Base-by-base conservation (phyloP, 2,888 invertebrate species). In the Athalia cordata region DNA sequence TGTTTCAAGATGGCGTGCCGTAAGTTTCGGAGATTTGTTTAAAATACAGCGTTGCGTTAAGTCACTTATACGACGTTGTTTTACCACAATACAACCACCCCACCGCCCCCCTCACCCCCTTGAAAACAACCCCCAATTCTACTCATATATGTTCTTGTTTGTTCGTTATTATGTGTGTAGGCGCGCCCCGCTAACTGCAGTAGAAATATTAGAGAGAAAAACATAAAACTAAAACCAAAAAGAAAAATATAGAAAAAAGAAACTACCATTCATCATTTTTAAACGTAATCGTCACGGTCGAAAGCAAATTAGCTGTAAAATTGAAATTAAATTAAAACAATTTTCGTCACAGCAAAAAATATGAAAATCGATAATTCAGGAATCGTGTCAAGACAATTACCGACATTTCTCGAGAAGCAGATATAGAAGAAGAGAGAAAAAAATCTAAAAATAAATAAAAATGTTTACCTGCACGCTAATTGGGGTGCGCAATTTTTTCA, bases 61-160 rank as follows among this genome's bases (percentile, higher is more conserved):
- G 90, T 90, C 89, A 89, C 89, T 90, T 90, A 29, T 29, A 90
- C 86, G 85, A 85, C 85, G 86, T 90, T 90, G 86, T 86, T 90
- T 89, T 85, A 82, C 88, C 89, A 89, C 89, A 89, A 90, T 89
- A 90, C 89, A 88, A 88, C 82, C 81, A 82, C 81, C 84, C 79
- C 84, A 85, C 82, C 84, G 81, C 80, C 77, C 83, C 83, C 82
- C 84, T 81, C 82, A 83, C 80, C 80, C 77, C 83, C 82, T 84
- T 81, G 79, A 72, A 77, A 77, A 67, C 77, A 80, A 82, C 79
- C 78, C 70, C 67, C 50, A 75, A 75, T 75, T 75, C 59, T 62
- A 75, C 52, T 50, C 64, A 75, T 75, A 29, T 29, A 75, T 45
- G 75, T 75, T 75, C 75, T 75, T 75, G 75, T 75, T 75, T 75